Evolutionary conservation across 2,888 invertebrate species (phyloP).

Genomic region (Drosophila crucigera): DNA sequence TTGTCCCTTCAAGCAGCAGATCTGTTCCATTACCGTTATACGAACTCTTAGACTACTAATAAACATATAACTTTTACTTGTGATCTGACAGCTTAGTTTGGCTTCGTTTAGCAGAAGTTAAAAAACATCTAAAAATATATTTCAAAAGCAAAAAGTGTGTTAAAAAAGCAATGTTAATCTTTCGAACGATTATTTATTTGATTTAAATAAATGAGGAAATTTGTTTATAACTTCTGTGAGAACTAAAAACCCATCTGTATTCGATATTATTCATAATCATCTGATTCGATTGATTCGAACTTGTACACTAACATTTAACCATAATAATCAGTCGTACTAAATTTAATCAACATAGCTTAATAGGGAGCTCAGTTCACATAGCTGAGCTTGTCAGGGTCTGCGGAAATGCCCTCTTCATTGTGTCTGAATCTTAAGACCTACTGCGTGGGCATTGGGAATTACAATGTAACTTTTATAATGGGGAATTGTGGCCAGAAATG

Average conservation of each 20-base stretch:
- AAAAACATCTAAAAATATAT: neutral
- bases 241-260: neutral
- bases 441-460: constrained; percentile 37
- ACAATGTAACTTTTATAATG: constrained; percentile 74
- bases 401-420: neutral
- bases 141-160: neutral
- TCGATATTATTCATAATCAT: neutral
- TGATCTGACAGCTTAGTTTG: neutral
- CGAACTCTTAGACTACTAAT: neutral
- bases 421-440: neutral
- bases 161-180: neutral
- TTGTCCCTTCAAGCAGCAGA: neutral
- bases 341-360: neutral
- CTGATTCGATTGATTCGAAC: neutral
- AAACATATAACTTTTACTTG: neutral
- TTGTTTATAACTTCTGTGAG: neutral
- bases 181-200: neutral
- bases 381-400: neutral
- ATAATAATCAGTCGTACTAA: neutral
- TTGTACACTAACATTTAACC: no score
- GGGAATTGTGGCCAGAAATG: constrained; percentile 77
- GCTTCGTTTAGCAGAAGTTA: neutral
- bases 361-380: neutral
- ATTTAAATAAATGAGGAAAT: neutral
- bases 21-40: neutral